Conservation (phyloP, 2,888 invertebrate genomes). For the Dinocampus coccinellae region DNA sequence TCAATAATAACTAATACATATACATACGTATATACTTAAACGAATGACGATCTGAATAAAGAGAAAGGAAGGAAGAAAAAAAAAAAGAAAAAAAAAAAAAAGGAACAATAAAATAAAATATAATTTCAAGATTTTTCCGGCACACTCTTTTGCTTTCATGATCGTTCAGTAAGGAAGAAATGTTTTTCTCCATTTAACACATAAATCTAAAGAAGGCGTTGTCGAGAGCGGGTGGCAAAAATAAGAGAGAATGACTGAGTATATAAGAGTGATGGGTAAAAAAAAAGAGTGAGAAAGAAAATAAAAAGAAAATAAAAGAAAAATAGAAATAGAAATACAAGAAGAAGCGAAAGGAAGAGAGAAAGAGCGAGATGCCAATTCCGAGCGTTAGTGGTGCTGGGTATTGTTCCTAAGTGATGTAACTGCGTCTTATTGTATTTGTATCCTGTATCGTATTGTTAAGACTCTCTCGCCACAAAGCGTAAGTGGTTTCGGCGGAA, state of each 20-base stretch:
- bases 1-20: slow-evolving; percentile 6
- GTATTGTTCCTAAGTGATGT: slow-evolving; percentile 70
- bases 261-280: slow-evolving; percentile 37
- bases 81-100: not conserved
- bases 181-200: slow-evolving; percentile 69
- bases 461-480: slow-evolving; percentile 68
- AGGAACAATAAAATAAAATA: not conserved
- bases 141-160: not conserved
- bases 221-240: slow-evolving; percentile 38
- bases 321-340: not conserved
- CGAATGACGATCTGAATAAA: not conserved
- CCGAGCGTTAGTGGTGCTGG: slow-evolving; percentile 48
- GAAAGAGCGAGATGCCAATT: slow-evolving; percentile 33
- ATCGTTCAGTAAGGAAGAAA: slow-evolving; percentile 52
- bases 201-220: slow-evolving; percentile 62
- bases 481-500: slow-evolving; percentile 70
- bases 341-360: slow-evolving; percentile 21
- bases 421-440: slow-evolving; percentile 70
- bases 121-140: slow-evolving; percentile 15
- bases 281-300: not conserved
- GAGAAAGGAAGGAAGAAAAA: not conserved
- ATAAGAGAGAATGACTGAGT: slow-evolving; percentile 35
- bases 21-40: not conserved
- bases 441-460: slow-evolving; percentile 70
- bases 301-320: not conserved